Evolutionary conservation across 1,140 invertebrate species (phyloP), one percentile per base, ranked within the genome.

Genomic region (Sycophaga agraensis): DNA sequence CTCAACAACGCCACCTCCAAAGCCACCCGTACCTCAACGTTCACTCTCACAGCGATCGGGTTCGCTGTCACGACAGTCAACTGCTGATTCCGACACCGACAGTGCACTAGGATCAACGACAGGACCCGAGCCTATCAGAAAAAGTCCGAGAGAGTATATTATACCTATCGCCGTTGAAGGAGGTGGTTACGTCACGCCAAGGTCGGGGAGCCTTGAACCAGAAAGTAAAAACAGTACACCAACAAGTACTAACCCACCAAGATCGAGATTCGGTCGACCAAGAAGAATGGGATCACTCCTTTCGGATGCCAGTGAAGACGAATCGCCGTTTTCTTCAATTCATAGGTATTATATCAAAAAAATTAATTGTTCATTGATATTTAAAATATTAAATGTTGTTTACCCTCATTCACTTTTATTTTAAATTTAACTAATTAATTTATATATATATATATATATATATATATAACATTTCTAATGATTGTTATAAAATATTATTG

Each of bases 81-180:
- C 87, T 1, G 82, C 82, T 50, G 87, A 89, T 55, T 89, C 87
- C 2, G 88, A 89, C 62, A 85, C 85, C 0, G 87, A 88, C 53
- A 84, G 79, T 31, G 84, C 84, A 21, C 60, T 73, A 37, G 78
- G 76, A 7, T 78, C 81, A 2, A 79, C 75, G 9, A 77, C 84
- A 21, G 87, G 80, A 31, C 81, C 82, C 8, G 86, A 93, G 73
- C 89, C 90, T 1, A 93, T 93, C 66, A 88, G 90, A 68, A 94
- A 94, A 79, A 92, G 90, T 54, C 91, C 91, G 9, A 81, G 92
- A 16, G 93, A 95, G 78, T 93, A 92, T 68, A 93, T 95, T 70
- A 94, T 95, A 78, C 93, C 93, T 1, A 94, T 95, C 68, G 90
- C 91, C 14, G 87, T 94, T 40, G 93, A 94, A 80, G 91, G 91